Conservation (phyloP, 2,113 vertebrate genomes). For the Solenodon paradoxus region DNA sequence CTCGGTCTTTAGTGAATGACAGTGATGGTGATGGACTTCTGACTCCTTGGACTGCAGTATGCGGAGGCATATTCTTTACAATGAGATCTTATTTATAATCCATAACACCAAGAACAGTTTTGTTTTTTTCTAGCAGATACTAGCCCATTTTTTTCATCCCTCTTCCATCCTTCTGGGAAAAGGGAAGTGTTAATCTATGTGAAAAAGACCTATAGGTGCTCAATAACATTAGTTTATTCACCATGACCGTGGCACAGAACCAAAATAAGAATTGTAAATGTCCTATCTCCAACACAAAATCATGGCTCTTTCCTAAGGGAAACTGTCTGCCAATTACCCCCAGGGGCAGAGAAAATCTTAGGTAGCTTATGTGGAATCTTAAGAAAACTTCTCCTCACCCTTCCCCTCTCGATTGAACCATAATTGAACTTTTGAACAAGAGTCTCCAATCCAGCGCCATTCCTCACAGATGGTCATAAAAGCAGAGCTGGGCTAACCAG, state of each 20-base stretch:
- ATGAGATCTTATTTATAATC: too few species aligned
- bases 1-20: too few species aligned
- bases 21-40: too few species aligned
- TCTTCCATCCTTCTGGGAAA: background rate
- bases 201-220: background rate
- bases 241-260: background rate
- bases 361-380: background rate
- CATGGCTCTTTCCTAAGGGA: slow-evolving; percentile 6
- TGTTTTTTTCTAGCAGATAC: too few species aligned
- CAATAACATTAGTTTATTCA: background rate
- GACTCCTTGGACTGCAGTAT: too few species aligned
- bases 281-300: background rate
- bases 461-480: background rate
- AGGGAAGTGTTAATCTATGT: background rate
- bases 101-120: too few species aligned
- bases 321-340: background rate
- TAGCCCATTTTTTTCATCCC: too few species aligned
- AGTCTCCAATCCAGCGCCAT: background rate
- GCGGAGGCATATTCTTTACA: too few species aligned
- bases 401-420: background rate
- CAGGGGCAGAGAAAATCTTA: background rate
- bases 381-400: background rate
- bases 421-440: background rate
- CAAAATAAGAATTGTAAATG: slow-evolving; percentile 13
- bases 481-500: background rate